A percentile compares a stretch with the other conserved stretches of the same genome.
phyloP scores from a whole-genome alignment of 2,888 invertebrate genomes.

The Keiferia lycopersicella region DNA sequence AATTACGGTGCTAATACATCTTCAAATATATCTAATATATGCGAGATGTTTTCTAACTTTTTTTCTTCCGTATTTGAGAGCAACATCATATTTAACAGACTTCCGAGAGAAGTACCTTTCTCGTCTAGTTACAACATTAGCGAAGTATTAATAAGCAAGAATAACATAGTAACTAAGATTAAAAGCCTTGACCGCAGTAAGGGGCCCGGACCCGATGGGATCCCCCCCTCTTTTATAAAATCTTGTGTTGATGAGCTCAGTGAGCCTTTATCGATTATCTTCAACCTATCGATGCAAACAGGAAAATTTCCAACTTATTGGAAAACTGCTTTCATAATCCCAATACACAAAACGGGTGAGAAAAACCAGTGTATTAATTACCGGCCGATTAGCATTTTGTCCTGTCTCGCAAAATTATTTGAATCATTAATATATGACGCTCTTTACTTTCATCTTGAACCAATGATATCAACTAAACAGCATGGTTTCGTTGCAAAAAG shows the following conservation, averaged over 20 bases:
- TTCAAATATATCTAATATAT: neutral
- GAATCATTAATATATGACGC: conserved; percentile 11
- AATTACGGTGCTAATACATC: neutral
- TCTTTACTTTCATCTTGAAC: conserved; percentile 9
- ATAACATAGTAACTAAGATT: neutral
- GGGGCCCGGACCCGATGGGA: conserved; percentile 11
- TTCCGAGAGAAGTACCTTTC: neutral
- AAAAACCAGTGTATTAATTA: conserved; percentile 9
- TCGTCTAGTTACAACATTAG: neutral
- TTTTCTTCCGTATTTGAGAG: conserved; percentile 15
- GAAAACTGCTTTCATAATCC: conserved; percentile 11
- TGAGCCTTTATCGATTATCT: conserved; percentile 3
- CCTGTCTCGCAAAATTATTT: conserved; percentile 22
- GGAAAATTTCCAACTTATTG: conserved; percentile 12
- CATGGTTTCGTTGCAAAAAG: conserved; percentile 25
- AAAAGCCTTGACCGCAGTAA: conserved; percentile 2
- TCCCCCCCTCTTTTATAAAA: conserved; percentile 13
- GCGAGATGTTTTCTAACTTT: conserved; percentile 17
- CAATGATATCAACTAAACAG: conserved; percentile 10
- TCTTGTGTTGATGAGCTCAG: neutral
- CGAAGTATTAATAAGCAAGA: neutral
- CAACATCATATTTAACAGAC: conserved; percentile 2
- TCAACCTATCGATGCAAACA: conserved; percentile 7
- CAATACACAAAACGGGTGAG: conserved; percentile 8
- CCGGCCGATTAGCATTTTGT: conserved; percentile 22